Conservation (phyloP, 2,797 vertebrate genomes). For the Calcarius lapponicus region DNA sequence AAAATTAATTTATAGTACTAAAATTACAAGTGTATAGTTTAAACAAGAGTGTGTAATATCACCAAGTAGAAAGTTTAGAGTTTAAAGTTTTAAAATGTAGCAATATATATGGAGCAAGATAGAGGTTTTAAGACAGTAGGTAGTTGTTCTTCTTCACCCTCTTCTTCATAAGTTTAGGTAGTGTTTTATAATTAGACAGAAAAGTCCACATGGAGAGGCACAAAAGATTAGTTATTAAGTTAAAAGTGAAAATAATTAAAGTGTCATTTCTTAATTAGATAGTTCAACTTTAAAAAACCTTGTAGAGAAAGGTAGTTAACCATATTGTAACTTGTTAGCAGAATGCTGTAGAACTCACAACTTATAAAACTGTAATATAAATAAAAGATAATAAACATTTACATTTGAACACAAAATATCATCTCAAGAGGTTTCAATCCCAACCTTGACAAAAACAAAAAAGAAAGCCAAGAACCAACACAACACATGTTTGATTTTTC, state of each 20-base stretch:
- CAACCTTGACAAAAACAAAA: not conserved
- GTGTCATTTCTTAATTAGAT: not conserved
- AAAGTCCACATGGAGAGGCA: fast-evolving
- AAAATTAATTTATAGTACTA: not conserved
- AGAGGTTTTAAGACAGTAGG: not conserved
- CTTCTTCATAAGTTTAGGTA: not conserved
- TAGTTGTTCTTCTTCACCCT: not conserved
- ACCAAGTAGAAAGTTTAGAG: not conserved
- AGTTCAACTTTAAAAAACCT: not conserved
- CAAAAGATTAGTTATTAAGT: not conserved
- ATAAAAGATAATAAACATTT: not conserved
- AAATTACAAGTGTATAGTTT: not conserved
- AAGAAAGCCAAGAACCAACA: not conserved
- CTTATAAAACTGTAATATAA: not conserved
- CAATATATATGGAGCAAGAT: not conserved
- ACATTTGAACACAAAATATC: not conserved
- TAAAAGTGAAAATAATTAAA: not conserved
- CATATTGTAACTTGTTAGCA: not conserved
- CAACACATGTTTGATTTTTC: not conserved
- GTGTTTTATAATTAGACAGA: not conserved
- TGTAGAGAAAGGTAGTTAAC: not conserved
- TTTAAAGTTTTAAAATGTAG: not conserved
- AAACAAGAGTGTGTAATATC: not conserved
- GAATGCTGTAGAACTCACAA: not conserved
- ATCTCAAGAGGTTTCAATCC: not conserved